phyloP scores from a whole-genome alignment of 2,888 invertebrate species.

The Trypoxylon attenuatum region DNA sequence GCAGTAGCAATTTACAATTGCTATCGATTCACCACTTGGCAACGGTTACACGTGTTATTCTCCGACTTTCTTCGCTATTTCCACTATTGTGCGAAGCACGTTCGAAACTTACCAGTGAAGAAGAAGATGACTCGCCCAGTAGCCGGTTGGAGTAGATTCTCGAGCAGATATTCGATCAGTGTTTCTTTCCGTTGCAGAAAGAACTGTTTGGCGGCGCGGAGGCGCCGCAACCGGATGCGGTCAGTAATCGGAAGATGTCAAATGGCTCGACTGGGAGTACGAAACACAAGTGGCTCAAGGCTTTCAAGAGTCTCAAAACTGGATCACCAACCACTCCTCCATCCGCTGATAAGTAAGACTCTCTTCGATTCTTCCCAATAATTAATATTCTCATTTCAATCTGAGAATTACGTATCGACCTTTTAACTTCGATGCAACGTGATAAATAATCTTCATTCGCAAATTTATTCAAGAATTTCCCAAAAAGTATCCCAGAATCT shows the following conservation, averaged over 20 bases:
- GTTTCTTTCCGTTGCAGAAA: conserved; percentile 81
- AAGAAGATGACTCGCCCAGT: not conserved
- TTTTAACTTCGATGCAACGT: too few relatives aligned
- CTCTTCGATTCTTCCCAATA: too few relatives aligned
- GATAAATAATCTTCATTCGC: too few relatives aligned
- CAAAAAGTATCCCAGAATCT: too few relatives aligned
- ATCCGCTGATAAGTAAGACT: conserved; percentile 80
- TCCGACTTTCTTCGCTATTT: too few relatives aligned
- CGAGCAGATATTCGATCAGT: not conserved
- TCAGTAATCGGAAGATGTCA: conserved; percentile 88
- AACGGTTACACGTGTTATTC: not conserved
- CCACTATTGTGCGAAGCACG: too few relatives aligned
- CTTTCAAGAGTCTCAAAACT: conserved; percentile 94
- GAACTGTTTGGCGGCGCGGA: conserved; percentile 81
- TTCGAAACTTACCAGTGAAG: too few relatives aligned
- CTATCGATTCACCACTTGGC: not conserved
- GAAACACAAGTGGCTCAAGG: conserved; percentile 98
- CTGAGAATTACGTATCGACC: too few relatives aligned
- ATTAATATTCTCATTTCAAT: too few relatives aligned
- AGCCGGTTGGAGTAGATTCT: not conserved
- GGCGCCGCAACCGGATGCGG: conserved; percentile 77
- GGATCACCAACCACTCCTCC: conserved; percentile 76
- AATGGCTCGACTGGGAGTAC: conserved; percentile 90
- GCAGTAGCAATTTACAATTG: not conserved
- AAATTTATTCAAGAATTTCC: too few relatives aligned